Conservation (phyloP, 2,113 vertebrate species). For the Ailuropoda melanoleuca region DNA sequence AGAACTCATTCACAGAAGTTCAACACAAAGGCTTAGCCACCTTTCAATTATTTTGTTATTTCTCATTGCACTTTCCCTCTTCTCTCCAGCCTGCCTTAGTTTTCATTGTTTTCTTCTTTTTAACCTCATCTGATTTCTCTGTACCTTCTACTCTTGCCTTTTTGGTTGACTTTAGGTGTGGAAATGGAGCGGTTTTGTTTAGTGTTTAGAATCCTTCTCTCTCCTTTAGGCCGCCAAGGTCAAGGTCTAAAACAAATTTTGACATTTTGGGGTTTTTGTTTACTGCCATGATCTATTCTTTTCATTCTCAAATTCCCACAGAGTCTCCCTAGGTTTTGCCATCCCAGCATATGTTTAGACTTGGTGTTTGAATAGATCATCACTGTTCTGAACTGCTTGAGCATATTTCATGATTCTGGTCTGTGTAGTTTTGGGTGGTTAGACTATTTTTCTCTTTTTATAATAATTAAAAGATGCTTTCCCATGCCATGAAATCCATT, state of each 20-base stretch:
- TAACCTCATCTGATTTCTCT: not conserved
- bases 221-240: not conserved
- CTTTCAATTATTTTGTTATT: not conserved
- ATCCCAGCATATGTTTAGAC: not conserved
- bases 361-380: not conserved
- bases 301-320: not conserved
- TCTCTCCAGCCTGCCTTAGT: not conserved
- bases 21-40: not conserved
- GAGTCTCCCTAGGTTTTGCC: not conserved
- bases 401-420: slow-evolving; percentile 8
- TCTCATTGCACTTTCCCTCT: not conserved
- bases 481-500: not conserved
- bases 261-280: not conserved
- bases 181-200: not conserved
- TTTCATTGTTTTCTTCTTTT: not conserved
- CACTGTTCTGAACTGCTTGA: not conserved
- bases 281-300: not conserved
- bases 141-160: not conserved
- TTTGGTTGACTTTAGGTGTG: not conserved
- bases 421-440: not conserved
- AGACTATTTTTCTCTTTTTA: slow-evolving; percentile 24
- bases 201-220: not conserved
- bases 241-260: not conserved
- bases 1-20: not conserved
- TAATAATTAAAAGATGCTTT: not conserved